Conservation (phyloP, 2,113 vertebrate species). For the Salvator merianae region DNA sequence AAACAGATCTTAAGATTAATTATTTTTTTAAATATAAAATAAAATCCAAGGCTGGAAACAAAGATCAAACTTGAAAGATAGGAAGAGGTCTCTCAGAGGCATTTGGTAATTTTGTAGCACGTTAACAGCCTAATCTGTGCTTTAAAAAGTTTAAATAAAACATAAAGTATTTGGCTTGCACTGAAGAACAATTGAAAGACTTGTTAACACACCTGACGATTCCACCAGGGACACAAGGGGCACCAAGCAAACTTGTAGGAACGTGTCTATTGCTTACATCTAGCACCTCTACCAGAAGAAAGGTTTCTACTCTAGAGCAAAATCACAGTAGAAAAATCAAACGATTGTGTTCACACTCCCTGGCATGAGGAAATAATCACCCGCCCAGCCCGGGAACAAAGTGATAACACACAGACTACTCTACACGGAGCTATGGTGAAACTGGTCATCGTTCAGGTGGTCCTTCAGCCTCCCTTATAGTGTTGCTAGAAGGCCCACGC, state of each 20-base stretch:
- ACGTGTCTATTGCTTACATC: slow-evolving; percentile 67
- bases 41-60: background rate
- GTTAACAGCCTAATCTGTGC: background rate
- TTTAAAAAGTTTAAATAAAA: slow-evolving; percentile 2
- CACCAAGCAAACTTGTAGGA: slow-evolving; percentile 59
- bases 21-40: rapidly evolving
- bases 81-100: slow-evolving; percentile 19
- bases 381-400: slow-evolving; percentile 47
- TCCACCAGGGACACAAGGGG: slow-evolving; percentile 53
- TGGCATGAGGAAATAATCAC: slow-evolving; percentile 57
- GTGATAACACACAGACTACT: slow-evolving; percentile 46
- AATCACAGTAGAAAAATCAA: slow-evolving; percentile 56
- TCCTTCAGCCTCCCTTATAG: background rate
- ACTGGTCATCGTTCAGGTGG: slow-evolving; percentile 36
- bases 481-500: background rate
- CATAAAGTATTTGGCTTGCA: slow-evolving; percentile 21
- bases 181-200: slow-evolving; percentile 69
- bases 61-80: slow-evolving; percentile 34
- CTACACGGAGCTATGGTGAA: slow-evolving; percentile 54
- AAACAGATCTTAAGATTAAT: no score
- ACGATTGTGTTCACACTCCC: slow-evolving; percentile 55
- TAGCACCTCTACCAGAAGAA: slow-evolving; percentile 67
- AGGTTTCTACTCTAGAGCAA: slow-evolving; percentile 49
- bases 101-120: background rate
- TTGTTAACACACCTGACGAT: slow-evolving; percentile 26